Base-by-base conservation (phyloP, 2,888 invertebrate species). In the Polietes domitor region DNA sequence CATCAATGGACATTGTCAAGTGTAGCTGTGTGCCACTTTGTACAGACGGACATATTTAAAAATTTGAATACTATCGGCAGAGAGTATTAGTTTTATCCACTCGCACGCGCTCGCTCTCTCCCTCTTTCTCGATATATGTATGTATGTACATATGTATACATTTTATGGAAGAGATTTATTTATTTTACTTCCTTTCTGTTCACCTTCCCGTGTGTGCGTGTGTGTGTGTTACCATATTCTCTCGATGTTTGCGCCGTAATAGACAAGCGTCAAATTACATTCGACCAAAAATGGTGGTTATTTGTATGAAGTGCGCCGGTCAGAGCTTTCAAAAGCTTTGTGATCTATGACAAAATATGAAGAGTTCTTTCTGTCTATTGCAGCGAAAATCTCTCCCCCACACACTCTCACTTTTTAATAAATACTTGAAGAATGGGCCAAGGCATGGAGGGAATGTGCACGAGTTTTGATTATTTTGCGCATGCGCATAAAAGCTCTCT, bases 241-340 rank as follows among this genome's bases (percentile, higher is more conserved):
- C 28, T 58, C 43, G n/a, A n/a, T n/a, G 70, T 19, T 58, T 43
- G 47, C n/a, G 10, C 41, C 70, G 15, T 74, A 53, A 75, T 71
- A 75, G 82, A 77, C 55, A 17, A 85, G 87, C 81, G 90, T 92
- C 92, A 91, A 92, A 92, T 92, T 92, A 91, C 92, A 92, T 89
- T 92, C 91, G 88, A 88, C 92, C 91, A 92, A 92, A 92, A 92
- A 92, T 91, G 92, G 89, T 88, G 87, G 83, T 87, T 79, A 84
- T 77, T 82, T 85, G 71, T 15, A 55, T 68, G 41, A 43, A 85
- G 77, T 86, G 87, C 85, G 86, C 84, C 86, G 83, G 83, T 80
- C 84, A 70, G 82, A 87, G 86, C 87, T 87, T 87, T 83, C 6
- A 61, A 86, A 85, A 82, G 81, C 77, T 82, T 7, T 65, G 4